phyloP scores from a whole-genome alignment of 2,113 vertebrate genomes.

The Corythoichthys haematopterus region DNA sequence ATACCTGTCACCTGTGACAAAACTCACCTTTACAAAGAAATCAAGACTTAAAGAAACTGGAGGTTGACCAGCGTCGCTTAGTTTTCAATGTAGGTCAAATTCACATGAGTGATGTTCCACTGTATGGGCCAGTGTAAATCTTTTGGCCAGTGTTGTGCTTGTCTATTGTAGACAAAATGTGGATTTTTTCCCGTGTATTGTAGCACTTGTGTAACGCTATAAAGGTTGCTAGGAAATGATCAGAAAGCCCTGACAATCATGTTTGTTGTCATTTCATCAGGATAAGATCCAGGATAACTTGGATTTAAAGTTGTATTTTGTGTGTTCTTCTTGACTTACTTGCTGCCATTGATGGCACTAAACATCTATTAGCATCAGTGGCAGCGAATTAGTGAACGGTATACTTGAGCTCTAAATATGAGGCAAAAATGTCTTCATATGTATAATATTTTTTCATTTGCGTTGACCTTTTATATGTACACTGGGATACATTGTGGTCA shows the following conservation, averaged over 20 bases:
- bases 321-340: not conserved
- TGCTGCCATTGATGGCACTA: too few relatives aligned
- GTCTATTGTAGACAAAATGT: slow-evolving; percentile 41
- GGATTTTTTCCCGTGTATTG: slow-evolving; percentile 13
- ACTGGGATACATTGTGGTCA: not conserved
- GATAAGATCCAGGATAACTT: not conserved
- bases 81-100: slow-evolving; percentile 4
- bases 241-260: slow-evolving; percentile 48
- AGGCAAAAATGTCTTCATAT: too few relatives aligned
- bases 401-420: too few relatives aligned
- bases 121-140: slow-evolving; percentile 11
- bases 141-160: slow-evolving; percentile 38
- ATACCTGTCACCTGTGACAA: not conserved
- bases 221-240: slow-evolving; percentile 18
- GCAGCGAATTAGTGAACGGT: too few relatives aligned
- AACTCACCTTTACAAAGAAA: not conserved
- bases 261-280: slow-evolving; percentile 15
- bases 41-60: not conserved
- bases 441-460: not conserved
- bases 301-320: not conserved
- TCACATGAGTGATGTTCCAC: slow-evolving; percentile 11
- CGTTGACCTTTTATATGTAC: not conserved
- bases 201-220: slow-evolving; percentile 31
- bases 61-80: not conserved
- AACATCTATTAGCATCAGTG: too few relatives aligned